These are phyloP conservation scores for Epizoanthus rinbou DNA, from an alignment of 92 coral and sea anemone species.

Conservation along the genomic window DNA sequence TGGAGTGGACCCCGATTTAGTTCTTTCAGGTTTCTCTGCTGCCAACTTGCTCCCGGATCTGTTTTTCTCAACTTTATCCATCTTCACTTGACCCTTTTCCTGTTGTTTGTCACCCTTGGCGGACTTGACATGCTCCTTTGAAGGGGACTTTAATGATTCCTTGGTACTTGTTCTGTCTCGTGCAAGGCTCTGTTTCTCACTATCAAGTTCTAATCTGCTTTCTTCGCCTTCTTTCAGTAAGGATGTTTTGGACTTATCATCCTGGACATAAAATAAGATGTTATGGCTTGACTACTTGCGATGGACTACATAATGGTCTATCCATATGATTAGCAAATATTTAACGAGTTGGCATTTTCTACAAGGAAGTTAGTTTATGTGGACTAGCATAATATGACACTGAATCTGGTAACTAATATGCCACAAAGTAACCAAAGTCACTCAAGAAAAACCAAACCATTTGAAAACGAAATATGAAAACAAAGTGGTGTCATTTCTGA, in stretches of 20 bases:
- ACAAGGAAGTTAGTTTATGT: no score
- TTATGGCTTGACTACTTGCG: not conserved
- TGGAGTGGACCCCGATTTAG: constrained; percentile 65
- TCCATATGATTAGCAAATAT: not conserved
- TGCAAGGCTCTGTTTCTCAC: constrained; percentile 30
- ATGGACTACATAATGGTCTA: not conserved
- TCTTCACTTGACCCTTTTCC: constrained; percentile 55
- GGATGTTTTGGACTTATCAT: constrained; percentile 44
- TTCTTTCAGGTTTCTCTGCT: constrained; percentile 74
- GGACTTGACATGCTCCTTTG: constrained; percentile 77
- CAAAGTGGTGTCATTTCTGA: no score
- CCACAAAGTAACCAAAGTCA: no score
- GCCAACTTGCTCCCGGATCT: constrained; percentile 68
- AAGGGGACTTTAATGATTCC: constrained; percentile 49
- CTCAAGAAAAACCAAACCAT: no score
- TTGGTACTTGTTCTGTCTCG: constrained; percentile 65
- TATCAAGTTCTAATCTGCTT: constrained; percentile 53
- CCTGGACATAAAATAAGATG: constrained; percentile 17
- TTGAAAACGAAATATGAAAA: no score
- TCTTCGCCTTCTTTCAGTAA: constrained; percentile 56
- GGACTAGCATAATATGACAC: no score
- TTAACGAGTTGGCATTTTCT: no score
- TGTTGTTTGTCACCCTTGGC: constrained; percentile 75
- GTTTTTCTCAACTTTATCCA: constrained; percentile 64
- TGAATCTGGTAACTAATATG: no score